Conservation (phyloP, 1,140 invertebrate genomes). For the Vanessa tameamea region DNA sequence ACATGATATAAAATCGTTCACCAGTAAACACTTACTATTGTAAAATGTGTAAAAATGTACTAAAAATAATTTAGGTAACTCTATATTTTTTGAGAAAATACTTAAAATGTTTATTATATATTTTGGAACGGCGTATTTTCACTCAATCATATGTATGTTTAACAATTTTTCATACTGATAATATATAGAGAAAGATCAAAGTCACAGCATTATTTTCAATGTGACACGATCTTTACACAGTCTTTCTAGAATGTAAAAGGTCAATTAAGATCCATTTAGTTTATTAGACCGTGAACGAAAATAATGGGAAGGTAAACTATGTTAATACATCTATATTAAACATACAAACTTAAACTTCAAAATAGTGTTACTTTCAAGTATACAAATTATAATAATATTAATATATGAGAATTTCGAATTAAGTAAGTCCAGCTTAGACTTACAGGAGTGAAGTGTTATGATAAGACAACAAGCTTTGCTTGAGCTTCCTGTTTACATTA, state of each 20-base stretch:
- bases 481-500: not conserved
- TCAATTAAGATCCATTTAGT: conserved; percentile 16
- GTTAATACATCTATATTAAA: conserved; percentile 11
- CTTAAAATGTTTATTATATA: too few species aligned
- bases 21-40: too few species aligned
- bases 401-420: not conserved
- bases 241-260: conserved; percentile 21
- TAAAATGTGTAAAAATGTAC: too few species aligned
- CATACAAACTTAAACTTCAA: not conserved
- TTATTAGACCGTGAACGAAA: conserved; percentile 26
- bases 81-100: not conserved
- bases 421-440: not conserved
- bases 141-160: too few species aligned
- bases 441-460: not conserved
- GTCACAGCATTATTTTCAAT: conserved; percentile 5
- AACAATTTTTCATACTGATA: too few species aligned
- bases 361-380: too few species aligned
- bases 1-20: not conserved
- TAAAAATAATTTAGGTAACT: too few species aligned
- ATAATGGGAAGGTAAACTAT: conserved; percentile 10
- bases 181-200: not conserved
- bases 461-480: not conserved
- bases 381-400: not conserved
- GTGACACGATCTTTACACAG: conserved; percentile 10
- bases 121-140: too few species aligned